phyloP scores from a whole-genome alignment of 2,797 vertebrate species.

The Garrulus glandarius region DNA sequence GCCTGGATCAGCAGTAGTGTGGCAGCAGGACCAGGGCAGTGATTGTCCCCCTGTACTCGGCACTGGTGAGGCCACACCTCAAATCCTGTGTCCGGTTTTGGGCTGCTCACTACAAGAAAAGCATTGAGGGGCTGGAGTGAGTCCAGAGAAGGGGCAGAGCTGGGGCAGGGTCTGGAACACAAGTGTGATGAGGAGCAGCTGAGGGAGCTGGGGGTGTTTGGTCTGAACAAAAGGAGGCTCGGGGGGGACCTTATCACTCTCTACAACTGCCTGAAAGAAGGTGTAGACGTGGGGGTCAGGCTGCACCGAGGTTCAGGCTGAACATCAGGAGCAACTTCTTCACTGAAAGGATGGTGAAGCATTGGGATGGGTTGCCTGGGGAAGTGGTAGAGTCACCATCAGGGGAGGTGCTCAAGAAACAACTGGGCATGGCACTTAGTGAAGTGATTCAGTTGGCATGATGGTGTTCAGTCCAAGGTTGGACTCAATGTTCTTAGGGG shows the following conservation, averaged over 20 bases:
- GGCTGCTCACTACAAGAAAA: background rate
- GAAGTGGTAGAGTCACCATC: background rate
- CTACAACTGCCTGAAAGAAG: background rate
- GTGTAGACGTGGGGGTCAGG: background rate
- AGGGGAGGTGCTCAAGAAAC: background rate
- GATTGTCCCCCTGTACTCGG: accelerated
- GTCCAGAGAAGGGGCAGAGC: accelerated
- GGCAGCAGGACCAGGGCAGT: background rate
- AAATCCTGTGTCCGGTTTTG: background rate
- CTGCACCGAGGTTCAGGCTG: background rate
- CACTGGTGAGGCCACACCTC: background rate
- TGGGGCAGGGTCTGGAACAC: background rate
- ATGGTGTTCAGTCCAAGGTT: background rate
- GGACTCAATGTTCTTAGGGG: too few species aligned
- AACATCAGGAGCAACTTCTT: background rate
- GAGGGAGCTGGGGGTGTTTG: background rate
- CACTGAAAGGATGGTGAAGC: background rate
- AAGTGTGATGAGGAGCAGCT: background rate
- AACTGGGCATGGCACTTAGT: accelerated
- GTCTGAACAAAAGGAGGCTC: background rate
- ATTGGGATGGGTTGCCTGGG: background rate
- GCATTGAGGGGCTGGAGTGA: background rate
- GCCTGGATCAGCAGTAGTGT: background rate
- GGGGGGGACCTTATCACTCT: accelerated
- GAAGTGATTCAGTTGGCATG: background rate